Evolutionary conservation across 2,797 vertebrate species (phyloP).

Genomic region (Phoxinus dragarum): DNA sequence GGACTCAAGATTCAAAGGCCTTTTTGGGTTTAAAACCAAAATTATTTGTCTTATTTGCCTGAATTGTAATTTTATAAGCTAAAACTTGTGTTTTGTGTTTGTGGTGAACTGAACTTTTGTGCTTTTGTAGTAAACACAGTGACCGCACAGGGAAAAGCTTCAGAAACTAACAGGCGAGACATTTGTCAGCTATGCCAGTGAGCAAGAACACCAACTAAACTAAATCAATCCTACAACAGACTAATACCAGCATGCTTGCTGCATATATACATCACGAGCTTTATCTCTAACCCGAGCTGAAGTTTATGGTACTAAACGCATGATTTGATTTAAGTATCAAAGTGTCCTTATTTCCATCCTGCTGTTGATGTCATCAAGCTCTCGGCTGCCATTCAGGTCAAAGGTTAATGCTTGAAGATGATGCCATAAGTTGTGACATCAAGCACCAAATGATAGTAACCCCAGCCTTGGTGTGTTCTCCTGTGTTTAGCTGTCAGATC

Average conservation of each 20-base stretch:
- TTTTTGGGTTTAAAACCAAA: slow-evolving; percentile 54
- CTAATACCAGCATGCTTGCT: slow-evolving; percentile 14
- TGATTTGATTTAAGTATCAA: slow-evolving; percentile 19
- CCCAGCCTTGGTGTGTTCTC: slow-evolving; percentile 42
- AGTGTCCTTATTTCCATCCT: slow-evolving; percentile 42
- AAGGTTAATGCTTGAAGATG: slow-evolving; percentile 45
- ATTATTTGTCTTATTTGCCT: slow-evolving; percentile 39
- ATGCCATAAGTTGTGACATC: slow-evolving; percentile 19
- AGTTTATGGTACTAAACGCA: slow-evolving; percentile 27
- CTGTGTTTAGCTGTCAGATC: slow-evolving; percentile 60
- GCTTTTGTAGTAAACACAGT: slow-evolving; percentile 21
- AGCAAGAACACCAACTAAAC: not conserved
- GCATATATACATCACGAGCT: not conserved
- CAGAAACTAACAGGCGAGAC: slow-evolving; percentile 18
- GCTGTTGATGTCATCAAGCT: slow-evolving; percentile 10
- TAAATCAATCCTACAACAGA: not conserved
- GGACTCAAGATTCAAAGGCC: slow-evolving; percentile 21
- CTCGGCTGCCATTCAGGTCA: slow-evolving; percentile 13
- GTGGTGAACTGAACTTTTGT: slow-evolving; percentile 43
- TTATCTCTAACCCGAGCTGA: slow-evolving; percentile 6
- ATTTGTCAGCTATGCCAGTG: not conserved
- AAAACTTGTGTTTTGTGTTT: slow-evolving; percentile 22
- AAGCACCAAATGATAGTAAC: slow-evolving; percentile 21
- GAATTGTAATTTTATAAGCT: slow-evolving; percentile 48
- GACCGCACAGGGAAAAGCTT: slow-evolving; percentile 7